These are phyloP conservation scores for Chelonus insularis DNA, from an alignment of 1,140 invertebrate species.

Conservation along the genomic window DNA sequence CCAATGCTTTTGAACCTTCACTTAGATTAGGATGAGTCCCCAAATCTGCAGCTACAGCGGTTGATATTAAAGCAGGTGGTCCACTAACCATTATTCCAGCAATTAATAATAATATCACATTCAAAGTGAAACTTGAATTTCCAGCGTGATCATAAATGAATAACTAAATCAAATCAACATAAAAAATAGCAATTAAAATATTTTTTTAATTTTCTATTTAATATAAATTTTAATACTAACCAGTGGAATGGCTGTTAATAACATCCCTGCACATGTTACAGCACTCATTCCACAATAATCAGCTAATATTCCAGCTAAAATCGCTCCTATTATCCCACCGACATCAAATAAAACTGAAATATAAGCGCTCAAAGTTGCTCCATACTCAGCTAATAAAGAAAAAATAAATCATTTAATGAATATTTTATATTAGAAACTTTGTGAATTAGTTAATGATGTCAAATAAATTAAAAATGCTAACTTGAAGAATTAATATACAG, in stretches of 20 bases:
- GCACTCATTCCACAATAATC: constrained; percentile 85
- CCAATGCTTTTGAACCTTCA: constrained; percentile 86
- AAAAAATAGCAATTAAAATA: too few species aligned
- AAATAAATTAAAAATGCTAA: constrained; percentile 60
- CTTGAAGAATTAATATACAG: constrained; percentile 84
- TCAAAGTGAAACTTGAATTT: constrained; percentile 64
- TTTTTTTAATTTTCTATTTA: too few species aligned
- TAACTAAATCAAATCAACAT: constrained; percentile 75
- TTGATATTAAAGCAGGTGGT: constrained; percentile 94
- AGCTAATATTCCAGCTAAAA: constrained; percentile 82
- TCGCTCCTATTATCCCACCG: constrained; percentile 86
- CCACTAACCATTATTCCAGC: constrained; percentile 89
- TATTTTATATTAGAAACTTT: constrained; percentile 7
- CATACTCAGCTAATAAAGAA: constrained; percentile 67
- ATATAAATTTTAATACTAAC: too few species aligned
- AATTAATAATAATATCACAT: constrained; percentile 73
- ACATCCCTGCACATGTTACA: constrained; percentile 80
- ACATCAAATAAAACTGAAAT: constrained; percentile 90
- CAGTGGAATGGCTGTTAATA: constrained; percentile 78
- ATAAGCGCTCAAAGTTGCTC: constrained; percentile 75
- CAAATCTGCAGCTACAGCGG: constrained; percentile 91
- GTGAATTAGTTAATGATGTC: not conserved
- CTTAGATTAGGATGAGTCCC: constrained; percentile 85
- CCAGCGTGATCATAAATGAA: constrained; percentile 78
- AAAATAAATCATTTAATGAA: constrained; percentile 5